A percentile compares a stretch with the other conserved stretches of the same genome.
phyloP scores from a whole-genome alignment of 1,140 invertebrate genomes.

The Laupala kohalensis region DNA sequence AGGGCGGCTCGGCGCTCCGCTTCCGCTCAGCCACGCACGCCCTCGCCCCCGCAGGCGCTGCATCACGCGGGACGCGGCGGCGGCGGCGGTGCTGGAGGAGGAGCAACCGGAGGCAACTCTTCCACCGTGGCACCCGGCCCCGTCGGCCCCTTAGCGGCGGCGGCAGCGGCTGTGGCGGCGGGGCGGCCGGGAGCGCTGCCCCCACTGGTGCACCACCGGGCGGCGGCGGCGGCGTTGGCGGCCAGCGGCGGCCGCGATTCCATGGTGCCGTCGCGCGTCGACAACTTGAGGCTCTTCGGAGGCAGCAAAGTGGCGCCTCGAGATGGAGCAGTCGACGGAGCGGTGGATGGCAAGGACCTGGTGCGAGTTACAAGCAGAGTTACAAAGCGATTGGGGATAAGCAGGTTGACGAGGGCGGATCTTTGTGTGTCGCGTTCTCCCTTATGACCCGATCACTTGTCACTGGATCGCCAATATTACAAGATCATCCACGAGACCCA shows the following conservation, averaged over 20 bases:
- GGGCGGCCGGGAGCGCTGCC: neutral
- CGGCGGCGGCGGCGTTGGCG: neutral
- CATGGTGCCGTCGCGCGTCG: neutral
- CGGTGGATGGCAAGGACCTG: conserved; percentile 1
- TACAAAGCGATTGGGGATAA: too few species aligned
- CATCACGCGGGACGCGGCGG: neutral
- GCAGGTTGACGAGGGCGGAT: too few species aligned
- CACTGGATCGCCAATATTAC: too few species aligned
- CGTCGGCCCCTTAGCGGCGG: neutral
- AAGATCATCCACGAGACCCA: too few species aligned
- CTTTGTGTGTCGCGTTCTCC: too few species aligned
- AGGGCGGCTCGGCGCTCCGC: too few species aligned
- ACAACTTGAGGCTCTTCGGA: conserved; percentile 12
- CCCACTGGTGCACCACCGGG: neutral
- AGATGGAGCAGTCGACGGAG: neutral
- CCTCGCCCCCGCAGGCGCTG: neutral
- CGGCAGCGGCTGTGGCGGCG: neutral
- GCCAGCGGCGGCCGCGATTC: neutral
- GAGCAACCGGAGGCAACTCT: neutral
- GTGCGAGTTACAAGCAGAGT: too few species aligned
- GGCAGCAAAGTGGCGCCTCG: conserved; percentile 12
- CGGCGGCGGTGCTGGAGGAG: too few species aligned
- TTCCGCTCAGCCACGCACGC: neutral
- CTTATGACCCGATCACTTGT: too few species aligned
- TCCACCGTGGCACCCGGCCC: neutral